Conservation (phyloP, 2,797 vertebrate species). For the Luscinia megarhynchos region DNA sequence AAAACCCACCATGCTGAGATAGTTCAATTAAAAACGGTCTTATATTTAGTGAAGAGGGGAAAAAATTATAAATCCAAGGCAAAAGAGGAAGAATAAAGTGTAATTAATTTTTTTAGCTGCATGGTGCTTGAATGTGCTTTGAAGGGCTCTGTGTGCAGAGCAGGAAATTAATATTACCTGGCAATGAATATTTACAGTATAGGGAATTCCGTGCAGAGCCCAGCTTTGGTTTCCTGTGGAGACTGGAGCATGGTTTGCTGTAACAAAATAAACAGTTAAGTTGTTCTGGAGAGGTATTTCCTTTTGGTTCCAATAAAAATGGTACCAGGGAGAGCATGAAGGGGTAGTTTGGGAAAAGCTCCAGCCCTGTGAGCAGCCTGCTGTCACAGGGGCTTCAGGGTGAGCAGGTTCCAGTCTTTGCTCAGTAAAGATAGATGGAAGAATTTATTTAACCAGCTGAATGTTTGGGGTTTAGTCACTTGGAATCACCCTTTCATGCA, state of each 20-base stretch:
- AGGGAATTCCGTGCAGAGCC: neutral
- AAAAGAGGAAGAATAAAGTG: neutral
- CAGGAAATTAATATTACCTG: neutral
- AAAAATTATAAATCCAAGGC: neutral
- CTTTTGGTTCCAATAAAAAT: neutral
- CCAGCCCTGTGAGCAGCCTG: neutral
- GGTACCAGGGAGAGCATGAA: neutral
- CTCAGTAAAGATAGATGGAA: neutral
- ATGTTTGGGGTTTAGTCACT: neutral
- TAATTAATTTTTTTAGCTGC: neutral
- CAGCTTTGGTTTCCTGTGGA: slow-evolving; percentile 15
- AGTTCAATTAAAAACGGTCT: slow-evolving; percentile 21
- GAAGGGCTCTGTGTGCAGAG: neutral
- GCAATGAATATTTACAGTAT: slow-evolving; percentile 10
- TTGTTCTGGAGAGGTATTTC: neutral
- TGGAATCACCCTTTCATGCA: slow-evolving; percentile 5
- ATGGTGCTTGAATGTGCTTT: neutral
- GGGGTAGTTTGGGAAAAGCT: neutral
- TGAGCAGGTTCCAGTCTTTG: neutral
- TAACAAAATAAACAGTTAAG: neutral
- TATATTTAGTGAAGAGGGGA: neutral
- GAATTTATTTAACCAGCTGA: neutral
- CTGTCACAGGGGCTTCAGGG: neutral
- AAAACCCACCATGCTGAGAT: neutral
- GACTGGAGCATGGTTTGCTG: neutral